Conservation (phyloP, 1,140 invertebrate species). For the Lepidurus apus region DNA sequence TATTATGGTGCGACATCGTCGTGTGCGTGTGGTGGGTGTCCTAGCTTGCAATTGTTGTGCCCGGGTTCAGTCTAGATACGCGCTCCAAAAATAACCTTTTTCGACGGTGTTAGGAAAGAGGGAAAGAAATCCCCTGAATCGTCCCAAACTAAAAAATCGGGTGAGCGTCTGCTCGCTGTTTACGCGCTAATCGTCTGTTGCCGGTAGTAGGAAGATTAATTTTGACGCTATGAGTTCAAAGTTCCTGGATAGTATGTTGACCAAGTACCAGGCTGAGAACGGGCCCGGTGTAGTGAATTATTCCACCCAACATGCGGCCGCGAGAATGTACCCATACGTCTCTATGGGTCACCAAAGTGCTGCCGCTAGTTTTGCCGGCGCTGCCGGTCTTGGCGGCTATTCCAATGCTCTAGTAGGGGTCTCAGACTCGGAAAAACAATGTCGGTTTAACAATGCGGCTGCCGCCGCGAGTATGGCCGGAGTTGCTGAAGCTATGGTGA, state of each 20-base stretch:
- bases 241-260: conserved; percentile 95
- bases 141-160: too few species aligned
- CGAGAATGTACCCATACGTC: conserved; percentile 60
- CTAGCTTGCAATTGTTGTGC: conserved; percentile 13
- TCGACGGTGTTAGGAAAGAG: too few species aligned
- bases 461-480: conserved; percentile 49
- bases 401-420: conserved; percentile 47
- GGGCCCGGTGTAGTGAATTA: conserved; percentile 47
- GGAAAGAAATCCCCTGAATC: too few species aligned
- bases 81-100: background rate
- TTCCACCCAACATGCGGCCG: conserved; percentile 41
- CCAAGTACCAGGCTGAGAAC: conserved; percentile 75
- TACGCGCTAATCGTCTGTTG: too few species aligned
- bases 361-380: conserved; percentile 56
- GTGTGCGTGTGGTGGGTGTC: conserved; percentile 7
- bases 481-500: conserved; percentile 68
- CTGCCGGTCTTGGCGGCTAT: conserved; percentile 43
- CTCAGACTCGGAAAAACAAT: conserved; percentile 66
- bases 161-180: too few species aligned
- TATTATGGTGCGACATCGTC: conserved; percentile 17
- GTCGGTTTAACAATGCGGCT: conserved; percentile 60
- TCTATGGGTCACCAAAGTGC: conserved; percentile 58
- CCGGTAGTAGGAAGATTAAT: background rate
- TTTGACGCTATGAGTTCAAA: conserved; percentile 75
- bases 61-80: background rate